phyloP scores from a whole-genome alignment of 2,113 vertebrate species.

The Daubentonia madagascariensis region DNA sequence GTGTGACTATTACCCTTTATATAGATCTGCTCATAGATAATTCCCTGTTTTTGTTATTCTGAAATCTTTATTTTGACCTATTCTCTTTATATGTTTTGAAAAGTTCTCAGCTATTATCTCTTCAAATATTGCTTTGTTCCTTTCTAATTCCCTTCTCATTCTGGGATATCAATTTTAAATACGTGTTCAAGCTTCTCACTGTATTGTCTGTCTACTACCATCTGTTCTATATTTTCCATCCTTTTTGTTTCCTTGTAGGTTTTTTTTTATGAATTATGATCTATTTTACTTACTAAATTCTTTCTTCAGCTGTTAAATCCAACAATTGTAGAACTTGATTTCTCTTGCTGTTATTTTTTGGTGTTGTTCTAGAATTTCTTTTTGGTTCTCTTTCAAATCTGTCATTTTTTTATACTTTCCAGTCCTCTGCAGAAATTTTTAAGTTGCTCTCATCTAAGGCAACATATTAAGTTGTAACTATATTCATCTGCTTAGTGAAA shows the following conservation, averaged over 20 bases:
- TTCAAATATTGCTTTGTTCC: neutral
- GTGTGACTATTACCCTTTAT: neutral
- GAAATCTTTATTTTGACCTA: neutral
- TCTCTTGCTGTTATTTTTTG: neutral
- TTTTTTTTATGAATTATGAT: neutral
- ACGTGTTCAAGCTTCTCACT: neutral
- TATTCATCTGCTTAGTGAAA: neutral
- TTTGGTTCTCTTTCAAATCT: slow-evolving; percentile 13
- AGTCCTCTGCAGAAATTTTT: neutral
- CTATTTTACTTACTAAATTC: neutral
- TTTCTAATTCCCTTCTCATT: neutral
- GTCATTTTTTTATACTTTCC: neutral
- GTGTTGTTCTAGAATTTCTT: neutral
- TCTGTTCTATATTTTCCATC: neutral
- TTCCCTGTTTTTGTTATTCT: neutral
- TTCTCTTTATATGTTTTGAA: slow-evolving; percentile 21
- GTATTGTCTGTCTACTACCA: neutral
- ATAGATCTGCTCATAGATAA: neutral
- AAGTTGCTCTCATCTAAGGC: neutral
- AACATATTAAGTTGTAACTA: neutral
- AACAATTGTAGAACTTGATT: neutral
- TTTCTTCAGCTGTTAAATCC: neutral
- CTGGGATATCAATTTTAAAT: neutral
- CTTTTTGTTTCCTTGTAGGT: neutral
- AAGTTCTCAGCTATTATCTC: neutral